Conservation (phyloP, 2,797 vertebrate species). For the Hemibagrus guttatus region DNA sequence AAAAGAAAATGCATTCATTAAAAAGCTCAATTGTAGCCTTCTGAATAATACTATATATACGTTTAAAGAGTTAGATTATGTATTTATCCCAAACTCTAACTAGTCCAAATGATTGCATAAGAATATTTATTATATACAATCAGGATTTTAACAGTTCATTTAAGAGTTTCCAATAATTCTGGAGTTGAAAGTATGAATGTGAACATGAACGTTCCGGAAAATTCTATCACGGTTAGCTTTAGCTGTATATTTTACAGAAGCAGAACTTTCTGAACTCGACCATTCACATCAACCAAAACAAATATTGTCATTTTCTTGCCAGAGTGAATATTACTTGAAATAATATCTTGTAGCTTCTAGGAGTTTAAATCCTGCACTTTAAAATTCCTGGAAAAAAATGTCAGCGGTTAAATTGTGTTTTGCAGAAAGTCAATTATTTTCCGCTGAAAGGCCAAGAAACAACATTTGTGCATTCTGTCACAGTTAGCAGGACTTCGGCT, state of each 20-base stretch:
- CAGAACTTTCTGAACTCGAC: not conserved
- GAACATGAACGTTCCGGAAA: not conserved
- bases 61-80: too few species aligned
- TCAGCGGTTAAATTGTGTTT: not conserved
- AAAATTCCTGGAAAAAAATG: not conserved
- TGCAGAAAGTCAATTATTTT: slow-evolving; percentile 7
- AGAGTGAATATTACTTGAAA: not conserved
- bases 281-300: not conserved
- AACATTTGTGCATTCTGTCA: slow-evolving; percentile 7
- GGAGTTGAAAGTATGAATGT: not conserved
- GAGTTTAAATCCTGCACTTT: not conserved
- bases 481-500: not conserved
- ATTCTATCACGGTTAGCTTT: not conserved
- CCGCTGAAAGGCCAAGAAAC: not conserved
- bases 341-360: not conserved
- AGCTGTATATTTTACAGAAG: not conserved
- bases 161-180: not conserved
- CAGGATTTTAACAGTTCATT: not conserved
- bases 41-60: too few species aligned
- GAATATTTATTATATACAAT: not conserved
- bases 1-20: too few species aligned
- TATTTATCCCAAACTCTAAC: not conserved
- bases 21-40: too few species aligned
- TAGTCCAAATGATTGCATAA: not conserved
- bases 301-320: not conserved